A percentile compares a stretch with the other conserved stretches of the same genome.
These are phyloP conservation scores for Microtus ochrogaster DNA, from an alignment of 2,113 vertebrate species.

Conservation along the genomic window DNA sequence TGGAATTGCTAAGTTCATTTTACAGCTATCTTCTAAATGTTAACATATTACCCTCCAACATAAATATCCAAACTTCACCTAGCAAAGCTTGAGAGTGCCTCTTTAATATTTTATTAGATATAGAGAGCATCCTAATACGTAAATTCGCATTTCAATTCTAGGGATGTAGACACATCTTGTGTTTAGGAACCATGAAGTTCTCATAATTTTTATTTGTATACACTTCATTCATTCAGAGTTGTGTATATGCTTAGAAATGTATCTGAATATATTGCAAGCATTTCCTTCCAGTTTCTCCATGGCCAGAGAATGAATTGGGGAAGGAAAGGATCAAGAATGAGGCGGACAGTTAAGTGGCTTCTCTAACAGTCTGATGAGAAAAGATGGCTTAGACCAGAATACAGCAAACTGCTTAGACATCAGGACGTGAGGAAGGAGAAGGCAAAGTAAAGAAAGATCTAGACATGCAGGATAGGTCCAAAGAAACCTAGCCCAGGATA, in stretches of 20 bases:
- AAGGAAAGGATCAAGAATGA: background rate
- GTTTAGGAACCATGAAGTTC: background rate
- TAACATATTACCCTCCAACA: background rate
- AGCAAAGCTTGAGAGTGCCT: background rate
- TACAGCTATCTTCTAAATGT: background rate
- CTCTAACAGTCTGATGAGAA: background rate
- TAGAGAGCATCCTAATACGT: background rate
- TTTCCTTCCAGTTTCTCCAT: background rate
- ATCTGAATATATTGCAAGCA: background rate
- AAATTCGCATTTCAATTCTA: slow-evolving; percentile 2
- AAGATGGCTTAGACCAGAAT: background rate
- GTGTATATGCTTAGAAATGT: background rate
- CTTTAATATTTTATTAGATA: background rate
- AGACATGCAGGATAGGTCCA: background rate
- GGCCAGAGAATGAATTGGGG: background rate
- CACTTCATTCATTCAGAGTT: background rate
- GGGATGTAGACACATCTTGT: background rate
- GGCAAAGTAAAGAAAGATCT: too few relatives aligned
- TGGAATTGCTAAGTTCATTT: background rate
- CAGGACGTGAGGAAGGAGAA: background rate
- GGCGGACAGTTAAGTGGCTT: background rate
- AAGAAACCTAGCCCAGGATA: background rate
- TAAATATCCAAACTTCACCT: background rate
- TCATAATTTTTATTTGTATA: background rate
- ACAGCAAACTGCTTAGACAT: too few relatives aligned